Conservation (phyloP, 2,797 vertebrate species). For the Siniperca scherzeri region DNA sequence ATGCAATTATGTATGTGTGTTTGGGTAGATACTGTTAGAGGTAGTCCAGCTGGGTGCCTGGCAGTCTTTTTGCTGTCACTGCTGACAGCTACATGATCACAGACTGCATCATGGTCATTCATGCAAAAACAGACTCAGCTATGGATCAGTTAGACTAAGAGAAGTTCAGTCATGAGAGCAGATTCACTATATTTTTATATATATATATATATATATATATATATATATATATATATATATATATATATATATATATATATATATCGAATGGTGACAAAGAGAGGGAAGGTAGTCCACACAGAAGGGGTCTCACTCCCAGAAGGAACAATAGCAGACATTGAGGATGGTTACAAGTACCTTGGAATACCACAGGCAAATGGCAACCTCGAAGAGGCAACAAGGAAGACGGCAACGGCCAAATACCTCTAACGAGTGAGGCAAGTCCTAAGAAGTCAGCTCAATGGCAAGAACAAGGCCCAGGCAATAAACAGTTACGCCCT, state of each 20-base stretch:
- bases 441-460: too few species aligned
- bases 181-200: constrained; percentile 21
- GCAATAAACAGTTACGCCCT: too few species aligned
- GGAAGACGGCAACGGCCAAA: too few species aligned
- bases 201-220: not conserved
- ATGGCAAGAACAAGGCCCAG: too few species aligned
- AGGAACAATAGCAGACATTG: too few species aligned
- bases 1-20: constrained; percentile 27
- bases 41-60: constrained; percentile 56
- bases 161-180: constrained; percentile 56
- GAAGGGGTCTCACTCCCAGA: too few species aligned
- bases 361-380: too few species aligned
- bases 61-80: constrained; percentile 56
- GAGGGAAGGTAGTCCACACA: too few species aligned
- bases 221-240: constrained; percentile 32
- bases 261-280: too few species aligned
- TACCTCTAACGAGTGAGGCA: too few species aligned
- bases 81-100: constrained; percentile 67
- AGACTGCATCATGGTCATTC: constrained; percentile 70
- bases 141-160: constrained; percentile 62
- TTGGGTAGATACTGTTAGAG: constrained; percentile 43
- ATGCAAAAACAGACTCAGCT: constrained; percentile 67
- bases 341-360: too few species aligned
- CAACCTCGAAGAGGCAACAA: too few species aligned
- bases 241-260: constrained; percentile 15